A percentile compares a stretch with the other conserved stretches of the same genome.
Evolutionary conservation across 2,888 invertebrate genomes (phyloP).

Genomic region (Uropetala carovei): DNA sequence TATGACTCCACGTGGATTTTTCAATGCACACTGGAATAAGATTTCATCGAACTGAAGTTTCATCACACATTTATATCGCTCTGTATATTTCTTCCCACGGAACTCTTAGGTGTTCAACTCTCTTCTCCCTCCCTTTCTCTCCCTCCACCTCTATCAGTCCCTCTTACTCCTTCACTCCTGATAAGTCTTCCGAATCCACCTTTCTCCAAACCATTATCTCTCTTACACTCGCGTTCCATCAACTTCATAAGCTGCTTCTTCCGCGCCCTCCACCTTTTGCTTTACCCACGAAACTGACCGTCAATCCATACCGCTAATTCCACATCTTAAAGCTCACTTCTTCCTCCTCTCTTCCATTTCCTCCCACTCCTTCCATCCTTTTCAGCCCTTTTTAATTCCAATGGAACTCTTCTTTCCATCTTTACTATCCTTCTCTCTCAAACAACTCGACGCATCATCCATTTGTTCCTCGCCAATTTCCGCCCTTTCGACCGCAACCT

Average conservation of each 20-base stretch:
- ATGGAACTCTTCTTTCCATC: constrained; percentile 14
- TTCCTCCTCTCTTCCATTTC: neutral
- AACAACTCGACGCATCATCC: constrained; percentile 14
- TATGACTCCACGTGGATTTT: too few relatives aligned
- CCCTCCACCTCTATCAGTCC: neutral
- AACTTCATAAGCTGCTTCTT: constrained; percentile 9
- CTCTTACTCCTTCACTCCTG: neutral
- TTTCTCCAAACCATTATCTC: neutral
- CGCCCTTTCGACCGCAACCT: neutral
- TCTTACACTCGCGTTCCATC: constrained; percentile 10
- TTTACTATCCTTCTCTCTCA: neutral
- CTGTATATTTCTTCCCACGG: neutral
- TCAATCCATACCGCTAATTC: neutral
- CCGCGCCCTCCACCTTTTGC: neutral
- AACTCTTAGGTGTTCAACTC: neutral
- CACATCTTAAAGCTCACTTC: neutral
- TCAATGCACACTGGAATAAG: too few relatives aligned
- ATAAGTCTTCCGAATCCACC: neutral
- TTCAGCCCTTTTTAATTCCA: neutral
- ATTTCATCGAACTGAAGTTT: too few relatives aligned
- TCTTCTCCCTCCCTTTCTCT: neutral
- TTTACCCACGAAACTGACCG: too few relatives aligned
- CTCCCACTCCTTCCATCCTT: neutral
- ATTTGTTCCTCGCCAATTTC: constrained; percentile 38
- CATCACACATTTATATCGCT: neutral